Percentiles rank a stretch among this genome's conserved stretches.
phyloP scores from a whole-genome alignment of 2,888 invertebrate genomes.

The Athripsodes cinereus region DNA sequence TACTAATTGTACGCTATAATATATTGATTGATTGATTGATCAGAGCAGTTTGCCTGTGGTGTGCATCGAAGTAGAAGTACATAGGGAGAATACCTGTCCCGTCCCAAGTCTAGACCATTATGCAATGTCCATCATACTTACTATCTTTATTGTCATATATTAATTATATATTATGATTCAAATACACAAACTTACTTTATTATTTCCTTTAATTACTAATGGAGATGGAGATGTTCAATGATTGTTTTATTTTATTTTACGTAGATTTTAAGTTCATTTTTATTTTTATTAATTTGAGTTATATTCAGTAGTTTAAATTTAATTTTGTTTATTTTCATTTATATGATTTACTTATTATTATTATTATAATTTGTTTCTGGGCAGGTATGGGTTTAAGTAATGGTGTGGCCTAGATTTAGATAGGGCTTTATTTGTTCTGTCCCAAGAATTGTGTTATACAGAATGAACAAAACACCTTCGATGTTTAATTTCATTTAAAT shows the following conservation, averaged over 20 bases:
- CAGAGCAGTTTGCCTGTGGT: conserved; percentile 23
- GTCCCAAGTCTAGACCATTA: conserved; percentile 28
- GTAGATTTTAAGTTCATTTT: conserved; percentile 32
- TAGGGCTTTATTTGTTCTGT: conserved; percentile 46
- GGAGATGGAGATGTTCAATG: conserved; percentile 1
- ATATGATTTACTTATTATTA: conserved; percentile 32
- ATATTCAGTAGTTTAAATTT: conserved; percentile 36
- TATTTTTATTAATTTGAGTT: conserved; percentile 35
- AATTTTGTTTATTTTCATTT: conserved; percentile 37
- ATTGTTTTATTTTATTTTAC: conserved; percentile 23
- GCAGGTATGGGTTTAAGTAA: conserved; percentile 54
- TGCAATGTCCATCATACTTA: conserved; percentile 16
- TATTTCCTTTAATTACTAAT: not conserved
- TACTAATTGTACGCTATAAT: conserved; percentile 7
- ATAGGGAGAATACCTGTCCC: conserved; percentile 27
- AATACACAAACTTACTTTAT: too few species aligned
- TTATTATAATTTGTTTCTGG: conserved; percentile 38
- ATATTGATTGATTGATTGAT: conserved; percentile 6
- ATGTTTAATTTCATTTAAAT: conserved; percentile 46
- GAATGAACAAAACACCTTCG: conserved; percentile 35
- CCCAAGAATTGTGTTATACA: conserved; percentile 9
- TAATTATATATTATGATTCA: not conserved
- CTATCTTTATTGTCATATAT: not conserved
- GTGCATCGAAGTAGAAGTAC: conserved; percentile 21
- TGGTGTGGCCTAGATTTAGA: conserved; percentile 48